phyloP scores from a whole-genome alignment of 30 jellyfish, hydroid and myxozoan species.

The Aurelia coerulea region DNA sequence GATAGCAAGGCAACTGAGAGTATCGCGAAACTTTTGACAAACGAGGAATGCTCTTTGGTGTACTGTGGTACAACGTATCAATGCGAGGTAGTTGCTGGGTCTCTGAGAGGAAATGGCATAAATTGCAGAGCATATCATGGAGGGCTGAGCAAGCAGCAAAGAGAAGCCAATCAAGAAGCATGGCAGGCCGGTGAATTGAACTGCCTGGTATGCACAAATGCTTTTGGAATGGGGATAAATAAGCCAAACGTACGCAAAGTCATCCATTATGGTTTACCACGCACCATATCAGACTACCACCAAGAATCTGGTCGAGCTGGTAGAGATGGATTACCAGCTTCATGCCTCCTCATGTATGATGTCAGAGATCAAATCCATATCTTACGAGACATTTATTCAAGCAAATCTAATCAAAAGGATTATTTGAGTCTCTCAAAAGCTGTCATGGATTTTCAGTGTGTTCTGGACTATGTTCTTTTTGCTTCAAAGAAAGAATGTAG shows the following conservation, averaged over 20 bases:
- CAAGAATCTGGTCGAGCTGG: conserved; percentile 7
- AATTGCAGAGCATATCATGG: too few relatives aligned
- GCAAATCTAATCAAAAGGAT: not conserved
- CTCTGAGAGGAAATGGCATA: too few relatives aligned
- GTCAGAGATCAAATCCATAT: conserved; percentile 3
- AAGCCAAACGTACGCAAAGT: not conserved
- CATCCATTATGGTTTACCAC: not conserved
- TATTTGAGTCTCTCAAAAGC: not conserved
- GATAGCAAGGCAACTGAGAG: not conserved
- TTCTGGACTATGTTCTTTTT: not conserved
- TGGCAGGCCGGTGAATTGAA: not conserved
- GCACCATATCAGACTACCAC: not conserved
- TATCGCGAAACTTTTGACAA: not conserved
- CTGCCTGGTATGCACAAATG: not conserved
- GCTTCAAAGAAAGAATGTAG: not conserved
- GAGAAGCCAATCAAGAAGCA: too few relatives aligned
- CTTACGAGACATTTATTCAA: not conserved
- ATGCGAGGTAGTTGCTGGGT: too few relatives aligned
- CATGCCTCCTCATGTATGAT: not conserved
- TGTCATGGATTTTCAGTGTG: not conserved
- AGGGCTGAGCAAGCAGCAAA: too few relatives aligned
- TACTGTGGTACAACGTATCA: too few relatives aligned
- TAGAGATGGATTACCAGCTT: conserved; percentile 4
- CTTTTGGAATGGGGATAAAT: not conserved
- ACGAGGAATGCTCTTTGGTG: not conserved